Conservation (phyloP, 2,797 vertebrate species). For the Gymnopithys bicolor region DNA sequence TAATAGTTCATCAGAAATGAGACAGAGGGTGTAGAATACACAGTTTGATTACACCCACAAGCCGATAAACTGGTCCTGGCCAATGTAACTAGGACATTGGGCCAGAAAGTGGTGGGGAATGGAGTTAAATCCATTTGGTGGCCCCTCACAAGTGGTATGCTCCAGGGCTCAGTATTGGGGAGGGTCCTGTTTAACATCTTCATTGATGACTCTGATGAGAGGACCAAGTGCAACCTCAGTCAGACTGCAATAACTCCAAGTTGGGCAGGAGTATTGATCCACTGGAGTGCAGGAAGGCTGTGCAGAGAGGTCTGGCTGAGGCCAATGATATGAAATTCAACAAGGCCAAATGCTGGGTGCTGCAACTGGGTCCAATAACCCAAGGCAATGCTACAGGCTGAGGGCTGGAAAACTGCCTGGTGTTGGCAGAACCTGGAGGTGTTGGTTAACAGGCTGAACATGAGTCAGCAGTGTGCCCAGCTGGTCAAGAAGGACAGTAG, state of each 20-base stretch:
- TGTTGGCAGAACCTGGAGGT: not conserved
- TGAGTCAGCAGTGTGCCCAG: not conserved
- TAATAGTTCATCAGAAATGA: too few species aligned
- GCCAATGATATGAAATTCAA: fast-evolving
- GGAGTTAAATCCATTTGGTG: not conserved
- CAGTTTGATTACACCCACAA: too few species aligned
- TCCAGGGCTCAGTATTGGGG: fast-evolving
- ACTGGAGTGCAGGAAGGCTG: not conserved
- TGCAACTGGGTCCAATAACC: not conserved
- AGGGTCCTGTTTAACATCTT: not conserved
- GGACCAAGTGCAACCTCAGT: not conserved
- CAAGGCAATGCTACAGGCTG: not conserved
- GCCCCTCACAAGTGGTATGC: not conserved
- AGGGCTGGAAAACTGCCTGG: not conserved
- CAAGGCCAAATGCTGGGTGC: not conserved
- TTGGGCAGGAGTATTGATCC: not conserved
- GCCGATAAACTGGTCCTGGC: too few species aligned
- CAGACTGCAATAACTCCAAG: not conserved
- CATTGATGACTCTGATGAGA: not conserved
- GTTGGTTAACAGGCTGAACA: too few species aligned
- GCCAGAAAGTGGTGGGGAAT: not conserved
- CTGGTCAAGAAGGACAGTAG: not conserved
- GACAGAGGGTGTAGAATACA: too few species aligned
- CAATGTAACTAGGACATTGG: not conserved
- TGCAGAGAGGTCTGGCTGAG: not conserved